Percentiles rank a stretch among this genome's conserved stretches.
These are phyloP conservation scores for Gallinago solitaria DNA, from an alignment of 2,797 vertebrate genomes.

Conservation along the genomic window DNA sequence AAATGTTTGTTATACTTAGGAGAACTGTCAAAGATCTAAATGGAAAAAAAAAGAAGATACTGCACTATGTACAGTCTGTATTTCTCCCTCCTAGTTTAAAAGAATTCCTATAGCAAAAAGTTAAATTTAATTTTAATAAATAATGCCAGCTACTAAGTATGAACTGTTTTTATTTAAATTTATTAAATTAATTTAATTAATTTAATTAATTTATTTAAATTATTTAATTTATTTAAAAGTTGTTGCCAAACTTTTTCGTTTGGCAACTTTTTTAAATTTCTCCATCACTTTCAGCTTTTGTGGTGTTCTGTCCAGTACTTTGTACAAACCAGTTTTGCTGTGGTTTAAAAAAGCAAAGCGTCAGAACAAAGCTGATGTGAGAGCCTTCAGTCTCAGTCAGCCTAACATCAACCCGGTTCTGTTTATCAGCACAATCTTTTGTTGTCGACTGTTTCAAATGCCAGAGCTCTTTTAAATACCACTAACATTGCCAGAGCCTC, in stretches of 20 bases:
- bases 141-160: not conserved
- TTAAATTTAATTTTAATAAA: not conserved
- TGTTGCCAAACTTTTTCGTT: too few relatives aligned
- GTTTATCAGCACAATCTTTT: slow-evolving; percentile 44
- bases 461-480: slow-evolving; percentile 71
- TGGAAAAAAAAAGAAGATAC: not conserved
- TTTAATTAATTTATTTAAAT: too few relatives aligned
- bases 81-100: not conserved
- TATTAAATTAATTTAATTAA: too few relatives aligned
- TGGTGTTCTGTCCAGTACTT: not conserved
- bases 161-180: not conserved
- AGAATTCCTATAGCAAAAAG: not conserved
- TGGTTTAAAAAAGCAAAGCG: not conserved
- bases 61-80: not conserved
- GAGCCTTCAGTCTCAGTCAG: not conserved
- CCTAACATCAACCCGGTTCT: not conserved
- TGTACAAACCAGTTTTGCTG: not conserved
- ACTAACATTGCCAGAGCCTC: slow-evolving; percentile 50
- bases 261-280: not conserved
- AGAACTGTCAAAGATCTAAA: not conserved
- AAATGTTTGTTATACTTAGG: not conserved
- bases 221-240: too few relatives aligned
- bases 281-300: not conserved
- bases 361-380: slow-evolving; percentile 17
- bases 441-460: slow-evolving; percentile 65